Conservation (phyloP, 2,797 vertebrate genomes). For the Phrynocephalus guinanensis region DNA sequence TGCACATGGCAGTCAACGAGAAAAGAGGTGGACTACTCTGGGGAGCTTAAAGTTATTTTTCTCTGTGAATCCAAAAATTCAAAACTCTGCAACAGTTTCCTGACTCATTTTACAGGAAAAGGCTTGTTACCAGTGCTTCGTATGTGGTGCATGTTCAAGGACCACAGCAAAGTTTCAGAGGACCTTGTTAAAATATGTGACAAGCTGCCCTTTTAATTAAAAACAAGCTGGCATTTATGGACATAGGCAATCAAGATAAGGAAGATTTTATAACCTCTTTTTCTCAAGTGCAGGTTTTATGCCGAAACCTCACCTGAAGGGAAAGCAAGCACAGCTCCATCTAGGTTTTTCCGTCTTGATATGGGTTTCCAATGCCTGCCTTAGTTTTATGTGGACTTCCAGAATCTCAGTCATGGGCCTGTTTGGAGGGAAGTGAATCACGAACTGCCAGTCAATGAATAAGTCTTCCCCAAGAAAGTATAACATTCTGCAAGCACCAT, state of each 20-base stretch:
- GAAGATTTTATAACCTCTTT: conserved; percentile 74
- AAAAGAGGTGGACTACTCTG: no score
- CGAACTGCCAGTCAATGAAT: conserved; percentile 34
- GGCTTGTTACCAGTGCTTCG: fast-evolving
- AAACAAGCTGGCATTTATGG: conserved; percentile 83
- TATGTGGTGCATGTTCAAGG: fast-evolving
- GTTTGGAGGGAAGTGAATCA: conserved; percentile 52
- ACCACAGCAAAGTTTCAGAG: conserved; percentile 53
- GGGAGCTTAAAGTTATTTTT: no score
- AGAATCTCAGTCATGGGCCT: conserved; percentile 14
- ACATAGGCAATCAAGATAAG: conserved; percentile 78
- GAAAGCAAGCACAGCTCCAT: conserved; percentile 27
- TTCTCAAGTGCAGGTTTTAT: conserved; percentile 55
- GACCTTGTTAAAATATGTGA: conserved; percentile 84
- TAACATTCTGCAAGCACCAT: no score
- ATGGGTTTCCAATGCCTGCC: background rate
- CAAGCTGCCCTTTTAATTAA: conserved; percentile 87
- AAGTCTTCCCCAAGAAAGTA: conserved; percentile 29
- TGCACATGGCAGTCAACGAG: no score
- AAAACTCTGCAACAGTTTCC: background rate
- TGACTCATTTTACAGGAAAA: background rate
- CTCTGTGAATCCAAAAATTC: no score
- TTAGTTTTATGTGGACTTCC: conserved; percentile 26
- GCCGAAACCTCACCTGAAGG: conserved; percentile 7
- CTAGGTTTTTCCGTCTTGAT: background rate